Evolutionary conservation across 2,888 invertebrate species (phyloP).

Genomic region (Ophion obscuratus): DNA sequence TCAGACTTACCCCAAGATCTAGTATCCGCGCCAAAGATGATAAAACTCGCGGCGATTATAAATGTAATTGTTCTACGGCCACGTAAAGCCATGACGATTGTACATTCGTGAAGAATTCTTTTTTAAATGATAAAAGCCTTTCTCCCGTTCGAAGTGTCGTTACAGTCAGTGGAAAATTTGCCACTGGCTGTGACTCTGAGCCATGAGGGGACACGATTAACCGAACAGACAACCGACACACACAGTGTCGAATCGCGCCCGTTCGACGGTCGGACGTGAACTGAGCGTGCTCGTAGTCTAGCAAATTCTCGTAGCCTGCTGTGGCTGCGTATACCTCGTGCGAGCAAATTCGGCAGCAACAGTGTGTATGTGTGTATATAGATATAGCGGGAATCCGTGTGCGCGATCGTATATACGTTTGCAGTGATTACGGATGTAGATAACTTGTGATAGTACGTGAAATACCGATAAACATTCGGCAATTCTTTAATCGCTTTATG

Average conservation of each 20-base stretch:
- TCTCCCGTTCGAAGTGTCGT: slow-evolving; percentile 14
- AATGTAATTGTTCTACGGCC: slow-evolving; percentile 67
- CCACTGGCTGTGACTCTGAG: slow-evolving; percentile 48
- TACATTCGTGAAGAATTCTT: slow-evolving; percentile 60
- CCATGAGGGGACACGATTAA: slow-evolving; percentile 25
- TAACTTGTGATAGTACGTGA: neutral
- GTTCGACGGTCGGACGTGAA: slow-evolving; percentile 72
- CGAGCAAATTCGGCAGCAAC: slow-evolving; percentile 5
- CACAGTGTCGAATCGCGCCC: slow-evolving; percentile 21
- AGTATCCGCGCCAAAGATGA: slow-evolving; percentile 70
- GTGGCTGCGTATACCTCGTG: slow-evolving; percentile 43
- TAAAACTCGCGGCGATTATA: slow-evolving; percentile 64
- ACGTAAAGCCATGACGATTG: slow-evolving; percentile 72
- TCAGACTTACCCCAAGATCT: slow-evolving; percentile 80
- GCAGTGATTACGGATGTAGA: neutral
- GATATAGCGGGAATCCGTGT: neutral
- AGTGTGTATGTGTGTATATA: neutral
- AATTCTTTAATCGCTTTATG: neutral
- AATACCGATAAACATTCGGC: neutral
- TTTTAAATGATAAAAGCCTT: neutral
- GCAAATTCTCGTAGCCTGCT: slow-evolving; percentile 23
- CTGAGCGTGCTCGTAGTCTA: slow-evolving; percentile 54
- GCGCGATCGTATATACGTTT: neutral
- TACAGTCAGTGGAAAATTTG: slow-evolving; percentile 50
- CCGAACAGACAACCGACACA: slow-evolving; percentile 9